These are phyloP conservation scores for Caracal caracal DNA, from an alignment of 2,113 vertebrate genomes.

Conservation along the genomic window DNA sequence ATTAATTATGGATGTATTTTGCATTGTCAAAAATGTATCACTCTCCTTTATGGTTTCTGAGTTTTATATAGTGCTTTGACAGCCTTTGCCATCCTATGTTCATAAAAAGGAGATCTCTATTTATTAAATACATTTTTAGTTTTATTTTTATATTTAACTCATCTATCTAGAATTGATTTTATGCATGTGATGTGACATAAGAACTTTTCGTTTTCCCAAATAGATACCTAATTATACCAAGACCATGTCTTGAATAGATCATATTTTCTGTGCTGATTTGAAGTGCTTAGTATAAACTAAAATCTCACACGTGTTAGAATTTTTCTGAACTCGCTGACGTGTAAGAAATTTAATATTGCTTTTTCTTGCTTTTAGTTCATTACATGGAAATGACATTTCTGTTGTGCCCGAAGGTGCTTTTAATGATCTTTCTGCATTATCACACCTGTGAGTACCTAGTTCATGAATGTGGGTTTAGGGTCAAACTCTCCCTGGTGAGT, in stretches of 20 bases:
- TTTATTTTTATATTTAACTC: constrained; percentile 32
- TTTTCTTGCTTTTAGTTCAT: constrained; percentile 88
- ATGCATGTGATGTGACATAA: background rate
- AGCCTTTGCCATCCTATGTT: background rate
- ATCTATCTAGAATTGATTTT: constrained; percentile 18
- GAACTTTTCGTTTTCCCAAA: background rate
- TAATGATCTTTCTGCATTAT: constrained; percentile 95
- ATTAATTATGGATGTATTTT: background rate
- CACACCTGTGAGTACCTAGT: constrained; percentile 94
- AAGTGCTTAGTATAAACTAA: background rate
- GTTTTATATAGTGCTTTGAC: background rate
- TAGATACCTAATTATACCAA: background rate
- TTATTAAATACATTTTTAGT: background rate
- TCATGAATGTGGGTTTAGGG: background rate
- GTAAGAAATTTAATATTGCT: background rate
- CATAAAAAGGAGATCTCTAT: background rate
- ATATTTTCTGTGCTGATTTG: background rate
- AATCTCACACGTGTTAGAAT: background rate
- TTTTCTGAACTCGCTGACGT: background rate
- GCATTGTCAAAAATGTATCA: background rate
- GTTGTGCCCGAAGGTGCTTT: constrained; percentile 97
- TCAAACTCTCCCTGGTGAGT: background rate
- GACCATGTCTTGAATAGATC: background rate
- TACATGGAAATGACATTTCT: constrained; percentile 98
- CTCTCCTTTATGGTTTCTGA: background rate